These are phyloP conservation scores for Ursus arctos DNA, from an alignment of 2,113 vertebrate genomes.

Conservation along the genomic window DNA sequence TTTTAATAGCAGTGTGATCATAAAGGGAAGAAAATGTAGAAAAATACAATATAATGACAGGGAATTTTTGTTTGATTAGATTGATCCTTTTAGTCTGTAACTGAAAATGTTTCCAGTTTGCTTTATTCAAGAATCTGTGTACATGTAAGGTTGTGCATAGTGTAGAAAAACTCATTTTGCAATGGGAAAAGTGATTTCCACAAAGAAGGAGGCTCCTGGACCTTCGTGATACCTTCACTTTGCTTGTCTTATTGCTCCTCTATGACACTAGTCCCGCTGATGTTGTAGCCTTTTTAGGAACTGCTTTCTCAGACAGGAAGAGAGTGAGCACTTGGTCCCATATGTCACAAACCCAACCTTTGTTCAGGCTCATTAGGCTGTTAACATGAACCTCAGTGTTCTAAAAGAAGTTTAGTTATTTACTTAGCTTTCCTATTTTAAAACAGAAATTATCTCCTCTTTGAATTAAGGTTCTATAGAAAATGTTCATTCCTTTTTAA, in stretches of 20 bases:
- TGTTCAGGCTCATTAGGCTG: constrained; percentile 7
- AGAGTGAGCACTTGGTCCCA: neutral
- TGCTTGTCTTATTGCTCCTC: neutral
- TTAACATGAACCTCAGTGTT: neutral
- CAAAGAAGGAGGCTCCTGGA: neutral
- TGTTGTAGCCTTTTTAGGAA: constrained; percentile 9
- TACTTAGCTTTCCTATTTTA: constrained; percentile 36
- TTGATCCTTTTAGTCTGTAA: neutral
- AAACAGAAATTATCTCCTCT: neutral
- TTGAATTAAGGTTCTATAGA: neutral
- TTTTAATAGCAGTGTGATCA: neutral
- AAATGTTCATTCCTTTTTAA: constrained; percentile 8
- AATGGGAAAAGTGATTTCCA: neutral
- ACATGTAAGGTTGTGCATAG: neutral
- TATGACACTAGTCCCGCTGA: neutral
- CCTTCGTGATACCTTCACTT: neutral
- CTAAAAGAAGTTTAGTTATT: constrained; percentile 34
- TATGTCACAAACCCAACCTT: neutral
- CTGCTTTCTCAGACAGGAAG: neutral
- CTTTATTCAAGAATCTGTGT: neutral
- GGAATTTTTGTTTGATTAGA: neutral
- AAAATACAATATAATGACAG: neutral
- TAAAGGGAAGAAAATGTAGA: neutral
- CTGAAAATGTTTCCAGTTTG: neutral
- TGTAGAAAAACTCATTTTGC: neutral